Evolutionary conservation across 2,888 invertebrate genomes (phyloP).

Genomic region (Sminthurides aquaticus): DNA sequence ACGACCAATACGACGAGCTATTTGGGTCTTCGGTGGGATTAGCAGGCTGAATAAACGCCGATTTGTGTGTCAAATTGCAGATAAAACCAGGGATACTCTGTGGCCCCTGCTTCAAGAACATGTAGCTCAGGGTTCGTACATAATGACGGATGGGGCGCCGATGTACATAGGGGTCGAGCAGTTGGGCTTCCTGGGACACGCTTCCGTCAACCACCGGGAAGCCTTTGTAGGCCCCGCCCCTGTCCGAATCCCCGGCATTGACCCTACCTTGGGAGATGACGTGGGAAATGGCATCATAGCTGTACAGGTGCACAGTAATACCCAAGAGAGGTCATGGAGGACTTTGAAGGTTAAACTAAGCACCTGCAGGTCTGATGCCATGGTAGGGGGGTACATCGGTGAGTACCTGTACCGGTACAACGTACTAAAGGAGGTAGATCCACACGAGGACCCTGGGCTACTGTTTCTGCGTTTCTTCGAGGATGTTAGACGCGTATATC

Average conservation of each 20-base stretch:
- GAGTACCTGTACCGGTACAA: conserved; percentile 7
- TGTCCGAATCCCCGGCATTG: background rate
- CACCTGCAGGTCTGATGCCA: background rate
- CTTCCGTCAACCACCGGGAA: conserved; percentile 9
- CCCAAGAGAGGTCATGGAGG: background rate
- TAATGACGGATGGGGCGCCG: conserved; percentile 13
- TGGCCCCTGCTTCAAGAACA: conserved; percentile 13
- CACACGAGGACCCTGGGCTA: background rate
- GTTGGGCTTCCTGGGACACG: conserved; percentile 19
- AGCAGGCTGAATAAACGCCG: conserved; percentile 1
- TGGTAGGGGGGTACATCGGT: background rate
- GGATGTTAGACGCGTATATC: conserved; percentile 9
- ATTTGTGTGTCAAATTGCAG: conserved; percentile 2
- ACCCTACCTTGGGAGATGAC: background rate
- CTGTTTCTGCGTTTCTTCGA: conserved; percentile 4
- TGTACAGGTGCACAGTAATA: conserved; percentile 10
- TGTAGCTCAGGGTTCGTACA: conserved; percentile 3
- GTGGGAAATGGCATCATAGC: background rate
- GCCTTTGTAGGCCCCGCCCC: conserved; percentile 8
- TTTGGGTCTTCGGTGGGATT: conserved; percentile 22
- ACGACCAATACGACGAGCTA: background rate
- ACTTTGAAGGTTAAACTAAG: background rate
- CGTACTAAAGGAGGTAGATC: background rate
- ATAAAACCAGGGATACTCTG: conserved; percentile 4
- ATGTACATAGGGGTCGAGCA: conserved; percentile 2